Conservation (phyloP, 2,113 vertebrate species). For the Oxyruncus cristatus region DNA sequence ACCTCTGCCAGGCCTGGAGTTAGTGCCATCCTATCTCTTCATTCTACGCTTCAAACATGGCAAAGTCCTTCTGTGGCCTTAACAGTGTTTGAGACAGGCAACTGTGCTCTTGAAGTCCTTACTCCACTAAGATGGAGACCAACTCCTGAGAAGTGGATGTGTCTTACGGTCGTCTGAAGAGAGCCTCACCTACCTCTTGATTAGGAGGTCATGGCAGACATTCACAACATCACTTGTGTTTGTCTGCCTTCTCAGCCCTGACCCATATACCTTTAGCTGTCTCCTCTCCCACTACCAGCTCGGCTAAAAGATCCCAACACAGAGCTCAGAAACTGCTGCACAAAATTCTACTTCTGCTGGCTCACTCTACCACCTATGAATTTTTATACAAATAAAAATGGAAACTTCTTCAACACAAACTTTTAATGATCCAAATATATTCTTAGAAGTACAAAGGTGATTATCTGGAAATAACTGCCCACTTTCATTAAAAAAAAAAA, state of each 20-base stretch:
- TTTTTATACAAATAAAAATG: not conserved
- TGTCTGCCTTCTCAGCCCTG: not conserved
- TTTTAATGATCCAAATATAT: not conserved
- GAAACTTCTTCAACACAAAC: not conserved
- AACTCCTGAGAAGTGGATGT: not conserved
- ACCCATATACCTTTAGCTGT: not conserved
- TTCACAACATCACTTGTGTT: not conserved
- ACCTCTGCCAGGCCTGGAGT: not conserved
- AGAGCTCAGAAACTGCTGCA: not conserved
- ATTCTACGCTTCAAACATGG: not conserved
- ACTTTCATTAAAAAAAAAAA: not conserved
- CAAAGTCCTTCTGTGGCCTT: not conserved
- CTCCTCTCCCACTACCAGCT: not conserved
- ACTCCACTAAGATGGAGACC: not conserved
- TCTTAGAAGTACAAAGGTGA: not conserved
- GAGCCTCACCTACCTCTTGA: not conserved
- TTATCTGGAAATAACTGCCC: not conserved
- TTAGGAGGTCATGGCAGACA: not conserved
- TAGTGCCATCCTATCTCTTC: too few species aligned
- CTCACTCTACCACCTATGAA: rapidly evolving
- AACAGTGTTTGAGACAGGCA: not conserved
- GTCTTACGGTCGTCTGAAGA: not conserved
- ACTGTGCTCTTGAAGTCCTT: not conserved
- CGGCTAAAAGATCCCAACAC: not conserved
- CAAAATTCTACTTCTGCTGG: not conserved